phyloP scores from a whole-genome alignment of 2,797 vertebrate genomes.

The Macropus fuliginosus region DNA sequence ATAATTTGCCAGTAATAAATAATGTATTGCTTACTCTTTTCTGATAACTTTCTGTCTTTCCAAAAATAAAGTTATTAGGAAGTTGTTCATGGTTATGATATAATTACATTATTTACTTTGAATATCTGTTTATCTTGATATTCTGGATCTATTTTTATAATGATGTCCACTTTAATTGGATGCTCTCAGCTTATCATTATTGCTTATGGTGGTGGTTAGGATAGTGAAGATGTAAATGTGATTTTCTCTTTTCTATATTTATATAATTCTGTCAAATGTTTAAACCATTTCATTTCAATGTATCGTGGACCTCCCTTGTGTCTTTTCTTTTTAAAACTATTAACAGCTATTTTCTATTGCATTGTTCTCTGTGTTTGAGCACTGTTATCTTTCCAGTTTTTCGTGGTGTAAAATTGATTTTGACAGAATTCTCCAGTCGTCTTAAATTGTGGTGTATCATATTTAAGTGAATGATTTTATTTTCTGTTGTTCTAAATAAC shows the following conservation, averaged over 20 bases:
- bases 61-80: not conserved
- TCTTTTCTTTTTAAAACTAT: constrained; percentile 63
- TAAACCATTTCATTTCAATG: constrained; percentile 13
- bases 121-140: constrained; percentile 37
- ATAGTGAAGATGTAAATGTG: constrained; percentile 1
- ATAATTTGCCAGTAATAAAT: not conserved
- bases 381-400: not conserved
- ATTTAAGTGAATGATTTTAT: not conserved
- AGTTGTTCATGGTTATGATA: constrained; percentile 12
- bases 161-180: constrained; percentile 29
- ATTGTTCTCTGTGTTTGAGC: constrained; percentile 37
- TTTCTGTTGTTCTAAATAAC: not conserved
- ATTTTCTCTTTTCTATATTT: constrained; percentile 30
- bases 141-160: constrained; percentile 18
- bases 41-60: not conserved
- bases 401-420: constrained; percentile 35
- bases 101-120: constrained; percentile 29
- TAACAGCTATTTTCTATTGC: constrained; percentile 45
- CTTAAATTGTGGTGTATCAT: not conserved
- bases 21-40: not conserved
- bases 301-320: constrained; percentile 4
- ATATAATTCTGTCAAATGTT: constrained; percentile 35
- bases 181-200: constrained; percentile 25
- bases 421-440: constrained; percentile 49
- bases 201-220: not conserved